A percentile compares a stretch with the other conserved stretches of the same genome.
Evolutionary conservation across 2,113 vertebrate species (phyloP).

Genomic region (Erinaceus europaeus): DNA sequence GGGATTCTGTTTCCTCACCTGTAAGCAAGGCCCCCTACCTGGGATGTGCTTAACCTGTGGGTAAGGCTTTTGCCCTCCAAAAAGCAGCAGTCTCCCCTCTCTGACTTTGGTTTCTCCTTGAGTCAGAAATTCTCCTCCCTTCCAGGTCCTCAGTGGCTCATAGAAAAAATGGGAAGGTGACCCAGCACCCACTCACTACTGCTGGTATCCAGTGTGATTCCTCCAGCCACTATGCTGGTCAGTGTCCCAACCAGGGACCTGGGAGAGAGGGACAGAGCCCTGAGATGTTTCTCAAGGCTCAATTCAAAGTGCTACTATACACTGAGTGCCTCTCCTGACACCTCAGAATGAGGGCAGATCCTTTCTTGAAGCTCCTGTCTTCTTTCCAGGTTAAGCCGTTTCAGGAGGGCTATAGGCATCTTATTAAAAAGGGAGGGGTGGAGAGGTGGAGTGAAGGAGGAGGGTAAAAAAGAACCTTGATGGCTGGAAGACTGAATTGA

Average conservation of each 20-base stretch:
- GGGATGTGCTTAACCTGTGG: not conserved
- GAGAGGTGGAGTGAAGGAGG: no score
- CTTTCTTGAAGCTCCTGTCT: not conserved
- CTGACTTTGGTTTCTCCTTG: not conserved
- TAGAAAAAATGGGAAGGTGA: not conserved
- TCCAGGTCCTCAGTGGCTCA: not conserved
- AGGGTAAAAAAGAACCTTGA: not conserved
- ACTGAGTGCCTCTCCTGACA: not conserved
- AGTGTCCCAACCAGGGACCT: not conserved
- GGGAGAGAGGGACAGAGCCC: not conserved
- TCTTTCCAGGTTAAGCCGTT: not conserved
- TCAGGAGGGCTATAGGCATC: no score
- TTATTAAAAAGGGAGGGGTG: not conserved
- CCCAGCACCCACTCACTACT: not conserved
- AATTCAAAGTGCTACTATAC: not conserved
- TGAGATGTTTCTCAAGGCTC: not conserved
- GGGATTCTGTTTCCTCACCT: not conserved
- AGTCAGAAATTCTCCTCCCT: not conserved
- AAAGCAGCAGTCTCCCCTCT: not conserved
- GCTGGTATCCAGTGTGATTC: not conserved
- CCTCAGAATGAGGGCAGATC: not conserved
- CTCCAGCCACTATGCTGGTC: no score
- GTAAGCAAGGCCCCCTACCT: not conserved
- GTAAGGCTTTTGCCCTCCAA: not conserved
- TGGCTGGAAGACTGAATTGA: not conserved